A percentile compares a stretch with the other conserved stretches of the same genome.
Evolutionary conservation across 2,797 vertebrate genomes (phyloP).

Genomic region (Sebastes iracundus): DNA sequence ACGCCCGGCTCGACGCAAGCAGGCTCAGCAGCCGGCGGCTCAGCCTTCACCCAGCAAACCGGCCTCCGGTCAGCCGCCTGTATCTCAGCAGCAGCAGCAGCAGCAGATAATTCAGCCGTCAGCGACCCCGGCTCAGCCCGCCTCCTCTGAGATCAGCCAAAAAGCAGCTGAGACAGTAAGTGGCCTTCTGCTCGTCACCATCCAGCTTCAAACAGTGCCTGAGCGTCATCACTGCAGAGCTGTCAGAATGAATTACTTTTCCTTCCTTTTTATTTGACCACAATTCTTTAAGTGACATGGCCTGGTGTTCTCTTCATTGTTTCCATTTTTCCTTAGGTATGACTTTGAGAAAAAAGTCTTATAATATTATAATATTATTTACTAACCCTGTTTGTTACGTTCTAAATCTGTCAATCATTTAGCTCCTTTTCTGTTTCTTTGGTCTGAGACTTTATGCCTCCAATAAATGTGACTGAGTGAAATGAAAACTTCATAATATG

Average conservation of each 20-base stretch:
- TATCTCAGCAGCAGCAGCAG: slow-evolving; percentile 50
- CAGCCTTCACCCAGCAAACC: slow-evolving; percentile 60
- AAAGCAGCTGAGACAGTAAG: slow-evolving; percentile 66
- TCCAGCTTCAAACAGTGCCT: background rate
- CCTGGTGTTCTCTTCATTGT: background rate
- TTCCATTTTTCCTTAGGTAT: background rate
- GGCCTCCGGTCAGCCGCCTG: slow-evolving; percentile 26
- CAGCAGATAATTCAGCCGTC: slow-evolving; percentile 43
- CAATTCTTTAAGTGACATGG: background rate
- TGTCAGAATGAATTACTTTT: background rate
- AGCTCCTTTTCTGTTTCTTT: background rate
- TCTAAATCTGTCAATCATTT: background rate
- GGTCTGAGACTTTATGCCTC: background rate
- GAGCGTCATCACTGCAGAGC: background rate
- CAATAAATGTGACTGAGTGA: background rate
- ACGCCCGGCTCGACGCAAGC: slow-evolving; percentile 82
- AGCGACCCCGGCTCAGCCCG: slow-evolving; percentile 34
- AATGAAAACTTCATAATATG: background rate
- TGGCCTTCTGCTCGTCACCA: background rate
- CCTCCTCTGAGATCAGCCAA: slow-evolving; percentile 54
- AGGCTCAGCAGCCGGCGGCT: slow-evolving; percentile 52
- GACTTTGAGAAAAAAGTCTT: background rate
- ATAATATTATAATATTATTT: background rate
- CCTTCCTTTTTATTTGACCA: background rate
- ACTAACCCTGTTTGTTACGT: background rate